Evolutionary conservation across 2,888 invertebrate species (phyloP), one percentile per base, ranked within the genome.

Genomic region (Ischnura elegans): DNA sequence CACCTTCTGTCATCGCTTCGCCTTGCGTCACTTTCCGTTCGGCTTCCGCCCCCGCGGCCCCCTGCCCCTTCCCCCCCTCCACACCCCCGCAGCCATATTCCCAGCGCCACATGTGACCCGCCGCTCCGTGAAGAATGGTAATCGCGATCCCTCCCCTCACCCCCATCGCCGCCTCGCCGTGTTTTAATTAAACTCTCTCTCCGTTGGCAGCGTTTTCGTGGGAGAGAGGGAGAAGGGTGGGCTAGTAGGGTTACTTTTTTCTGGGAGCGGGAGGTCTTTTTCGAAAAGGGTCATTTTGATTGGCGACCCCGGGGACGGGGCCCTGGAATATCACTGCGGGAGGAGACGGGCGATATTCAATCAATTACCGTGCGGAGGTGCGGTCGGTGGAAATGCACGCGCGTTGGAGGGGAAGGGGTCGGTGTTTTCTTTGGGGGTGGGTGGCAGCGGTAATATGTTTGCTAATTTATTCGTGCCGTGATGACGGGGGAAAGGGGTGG

Each of bases 121-220:
- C 61, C 66, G 61, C 61, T n/a, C 61, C 61, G 61, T 43, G 61
- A 90, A 90, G 90, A 90, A 90, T 61, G 61, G 90, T 90, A 90
- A 90, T 90, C 90, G 90, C 55, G 42, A 47, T 13, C 13, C 47
- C 47, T 13, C 66, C 29, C 66, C 29, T 16, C 66, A 5, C 0
- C 29, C 66, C 0, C n/a, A 6, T 25, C 87, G n/a, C 87, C 90
- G n/a, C 86, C 86, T n/a, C 2, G 43, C 13, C 87, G n/a, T n/a
- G 61, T 90, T 90, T 90, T 90, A 90, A 90, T 90, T 90, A 90
- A 90, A 90, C 42, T 90, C 90, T n/a, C 42, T 90, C 90, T n/a
- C 42, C 90, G 43, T 43, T 61, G 36, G 13, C 55, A 66, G 36
- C 16, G n/a, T 76, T 76, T 76, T 36, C 25, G 76, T 29, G 76